Percentiles rank a stretch among this genome's conserved stretches.
phyloP scores from a whole-genome alignment of 2,797 vertebrate species.

The Pipistrellus pipistrellus region DNA sequence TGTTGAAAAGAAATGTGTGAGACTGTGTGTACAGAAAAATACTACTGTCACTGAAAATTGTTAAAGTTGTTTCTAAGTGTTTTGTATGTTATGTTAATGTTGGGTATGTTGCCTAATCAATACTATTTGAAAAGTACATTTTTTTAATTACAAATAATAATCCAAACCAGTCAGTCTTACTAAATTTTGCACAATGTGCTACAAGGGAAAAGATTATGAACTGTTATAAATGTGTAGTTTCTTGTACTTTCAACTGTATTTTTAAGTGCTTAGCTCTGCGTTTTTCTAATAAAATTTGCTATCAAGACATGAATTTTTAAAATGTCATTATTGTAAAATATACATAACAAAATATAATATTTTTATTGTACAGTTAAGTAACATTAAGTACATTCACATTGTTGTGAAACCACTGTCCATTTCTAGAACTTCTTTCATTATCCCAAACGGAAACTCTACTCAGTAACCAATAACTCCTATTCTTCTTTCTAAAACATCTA shows the following conservation, averaged over 20 bases:
- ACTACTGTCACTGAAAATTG: constrained; percentile 49
- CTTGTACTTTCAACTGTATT: not conserved
- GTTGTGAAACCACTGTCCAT: not conserved
- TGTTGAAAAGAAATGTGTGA: not conserved
- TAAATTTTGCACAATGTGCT: constrained; percentile 42
- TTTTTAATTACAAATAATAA: constrained; percentile 21
- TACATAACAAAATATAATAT: not conserved
- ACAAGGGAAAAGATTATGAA: not conserved
- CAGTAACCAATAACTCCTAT: not conserved
- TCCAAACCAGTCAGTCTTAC: constrained; percentile 27
- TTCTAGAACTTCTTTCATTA: constrained; percentile 11
- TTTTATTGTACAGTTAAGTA: not conserved
- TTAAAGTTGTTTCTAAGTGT: constrained; percentile 49
- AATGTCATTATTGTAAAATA: not conserved
- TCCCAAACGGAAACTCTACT: not conserved
- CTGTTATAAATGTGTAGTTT: not conserved
- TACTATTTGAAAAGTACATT: constrained; percentile 30
- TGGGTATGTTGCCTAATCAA: not conserved
- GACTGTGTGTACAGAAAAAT: not conserved
- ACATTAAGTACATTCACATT: not conserved
- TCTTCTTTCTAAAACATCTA: constrained; percentile 5
- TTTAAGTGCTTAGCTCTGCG: not conserved
- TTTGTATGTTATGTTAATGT: constrained; percentile 38
- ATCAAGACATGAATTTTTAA: not conserved
- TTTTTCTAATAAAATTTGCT: constrained; percentile 11